Evolutionary conservation across 2,797 vertebrate species (phyloP).

Genomic region (Alouatta caraya): DNA sequence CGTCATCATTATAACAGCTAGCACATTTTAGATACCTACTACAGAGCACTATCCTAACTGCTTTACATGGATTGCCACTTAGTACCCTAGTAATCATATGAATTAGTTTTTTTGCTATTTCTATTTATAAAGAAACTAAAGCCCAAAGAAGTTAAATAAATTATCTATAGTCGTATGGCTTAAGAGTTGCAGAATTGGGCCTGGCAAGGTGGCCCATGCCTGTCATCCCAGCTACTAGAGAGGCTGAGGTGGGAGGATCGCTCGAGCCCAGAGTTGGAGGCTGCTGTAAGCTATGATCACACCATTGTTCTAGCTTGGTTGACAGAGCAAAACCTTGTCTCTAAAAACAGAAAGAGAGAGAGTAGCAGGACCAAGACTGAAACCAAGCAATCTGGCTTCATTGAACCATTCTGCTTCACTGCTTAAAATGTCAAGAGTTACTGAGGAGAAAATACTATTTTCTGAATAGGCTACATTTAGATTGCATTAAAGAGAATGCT

Average conservation of each 20-base stretch:
- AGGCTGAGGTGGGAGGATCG: not conserved
- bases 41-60: not conserved
- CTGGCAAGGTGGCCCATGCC: not conserved
- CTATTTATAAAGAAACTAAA: not conserved
- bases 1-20: not conserved
- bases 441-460: not conserved
- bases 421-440: not conserved
- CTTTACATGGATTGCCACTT: not conserved
- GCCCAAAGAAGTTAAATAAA: not conserved
- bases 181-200: not conserved
- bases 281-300: not conserved
- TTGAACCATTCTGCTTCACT: not conserved
- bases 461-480: not conserved
- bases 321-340: not conserved
- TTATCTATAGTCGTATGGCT: not conserved
- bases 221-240: not conserved
- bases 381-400: not conserved
- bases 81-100: not conserved
- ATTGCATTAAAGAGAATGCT: not conserved
- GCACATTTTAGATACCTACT: not conserved
- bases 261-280: not conserved
- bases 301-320: not conserved
- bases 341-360: not conserved
- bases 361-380: not conserved
- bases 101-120: slow-evolving; percentile 1